phyloP scores from a whole-genome alignment of 2,797 vertebrate species.

The Mergus octosetaceus region DNA sequence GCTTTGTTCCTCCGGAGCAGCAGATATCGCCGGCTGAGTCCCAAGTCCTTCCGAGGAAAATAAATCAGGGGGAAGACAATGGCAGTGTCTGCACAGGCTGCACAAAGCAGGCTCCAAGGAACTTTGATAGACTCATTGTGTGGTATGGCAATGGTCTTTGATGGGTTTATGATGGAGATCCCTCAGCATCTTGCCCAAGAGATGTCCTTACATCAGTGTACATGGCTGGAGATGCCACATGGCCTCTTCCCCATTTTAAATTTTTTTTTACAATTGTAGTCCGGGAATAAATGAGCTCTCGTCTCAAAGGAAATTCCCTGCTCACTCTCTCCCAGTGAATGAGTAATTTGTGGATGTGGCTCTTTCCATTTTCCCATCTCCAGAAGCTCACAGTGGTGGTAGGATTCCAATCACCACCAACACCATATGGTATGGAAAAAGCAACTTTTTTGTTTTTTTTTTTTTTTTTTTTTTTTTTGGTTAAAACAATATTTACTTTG shows the following conservation, averaged over 20 bases:
- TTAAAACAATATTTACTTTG: background rate
- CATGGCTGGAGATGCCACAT: background rate
- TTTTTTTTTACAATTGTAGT: background rate
- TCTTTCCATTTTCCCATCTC: background rate
- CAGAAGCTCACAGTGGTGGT: background rate
- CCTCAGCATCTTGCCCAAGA: background rate
- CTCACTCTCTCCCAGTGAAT: background rate
- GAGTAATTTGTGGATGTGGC: background rate
- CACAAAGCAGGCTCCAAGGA: background rate
- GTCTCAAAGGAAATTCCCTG: background rate
- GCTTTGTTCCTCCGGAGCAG: background rate
- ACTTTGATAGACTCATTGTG: background rate
- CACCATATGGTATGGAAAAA: background rate
- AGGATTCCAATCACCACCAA: background rate
- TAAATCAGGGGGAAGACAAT: background rate
- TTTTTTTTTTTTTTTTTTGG: no score
- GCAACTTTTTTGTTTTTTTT: no score
- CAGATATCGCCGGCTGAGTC: background rate
- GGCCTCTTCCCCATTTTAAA: background rate
- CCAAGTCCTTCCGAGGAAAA: background rate
- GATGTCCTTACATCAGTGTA: accelerated
- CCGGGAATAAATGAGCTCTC: background rate
- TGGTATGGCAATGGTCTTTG: accelerated
- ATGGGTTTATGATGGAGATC: background rate
- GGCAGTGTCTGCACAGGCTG: background rate